Evolutionary conservation across 2,888 invertebrate genomes (phyloP).

Genomic region (Scaptomyza flava): DNA sequence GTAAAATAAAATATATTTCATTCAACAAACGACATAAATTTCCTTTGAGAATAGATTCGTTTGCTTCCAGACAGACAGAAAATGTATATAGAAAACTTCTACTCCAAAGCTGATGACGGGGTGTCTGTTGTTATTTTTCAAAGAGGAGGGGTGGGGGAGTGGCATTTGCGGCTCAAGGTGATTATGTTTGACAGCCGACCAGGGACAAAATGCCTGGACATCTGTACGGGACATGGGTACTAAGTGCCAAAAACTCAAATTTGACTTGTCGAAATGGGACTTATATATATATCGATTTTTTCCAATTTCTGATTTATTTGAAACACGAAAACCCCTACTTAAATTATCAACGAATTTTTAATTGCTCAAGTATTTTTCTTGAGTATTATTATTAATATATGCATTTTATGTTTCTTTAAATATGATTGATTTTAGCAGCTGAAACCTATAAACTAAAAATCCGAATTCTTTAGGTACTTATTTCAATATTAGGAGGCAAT

Average conservation of each 20-base stretch:
- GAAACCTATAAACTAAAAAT: neutral
- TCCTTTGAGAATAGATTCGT: conserved; percentile 76
- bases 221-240: conserved; percentile 71
- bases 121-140: conserved; percentile 28
- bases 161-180: conserved; percentile 65
- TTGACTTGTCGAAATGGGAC: conserved; percentile 45
- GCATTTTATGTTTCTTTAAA: conserved; percentile 4
- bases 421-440: conserved; percentile 48
- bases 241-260: conserved; percentile 46
- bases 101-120: conserved; percentile 36
- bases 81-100: conserved; percentile 37
- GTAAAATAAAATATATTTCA: conserved; percentile 65
- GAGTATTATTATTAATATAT: conserved; percentile 13
- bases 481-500: no score
- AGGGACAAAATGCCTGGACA: conserved; percentile 63
- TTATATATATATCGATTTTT: neutral
- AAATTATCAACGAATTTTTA: neutral
- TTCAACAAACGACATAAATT: conserved; percentile 77
- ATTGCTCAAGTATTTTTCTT: conserved; percentile 2
- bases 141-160: neutral
- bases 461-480: no score
- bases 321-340: neutral
- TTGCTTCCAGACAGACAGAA: conserved; percentile 47
- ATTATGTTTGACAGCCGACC: conserved; percentile 78
- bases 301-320: conserved; percentile 56